Evolutionary conservation across 2,113 vertebrate species (phyloP), one percentile per base, ranked within the genome.

Genomic region (Morone chrysops): DNA sequence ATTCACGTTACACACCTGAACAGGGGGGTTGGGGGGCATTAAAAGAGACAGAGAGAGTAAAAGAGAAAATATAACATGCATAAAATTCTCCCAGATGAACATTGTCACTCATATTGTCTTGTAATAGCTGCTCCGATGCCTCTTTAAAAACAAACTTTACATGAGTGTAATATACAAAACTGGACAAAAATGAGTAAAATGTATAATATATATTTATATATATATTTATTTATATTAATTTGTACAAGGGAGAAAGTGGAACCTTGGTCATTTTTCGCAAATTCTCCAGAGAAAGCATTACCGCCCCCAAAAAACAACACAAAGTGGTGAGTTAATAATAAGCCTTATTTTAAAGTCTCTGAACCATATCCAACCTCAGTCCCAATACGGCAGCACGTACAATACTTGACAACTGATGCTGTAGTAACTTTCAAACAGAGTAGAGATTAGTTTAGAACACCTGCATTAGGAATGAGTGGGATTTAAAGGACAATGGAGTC

Each of bases 161-260:
- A 94, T 85, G 92, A 94, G 89, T 93, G 92, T 92, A 91, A 90
- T 89, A 94, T 93, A 95, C 92, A 95, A 94, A 95, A 95, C 83
- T 85, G 93, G 94, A 95, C 93, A 95, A 93, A 93, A 90, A 94
- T 92, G 89, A 92, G 94, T 94, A 93, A 94, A 95, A 93, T 95
- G 92, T 92, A 93, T 93, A 86, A 89, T 93, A 94, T 93, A 94
- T 91, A 91, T 88, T 61, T 87, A 84, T 86, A 88, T 87, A 87
- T 89, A 88, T 85, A 89, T 90, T 87, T 95, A 95, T 96, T 94
- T 96, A 95, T 96, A 96, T 96, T 95, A 94, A 95, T 94, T 95
- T 95, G 86, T 92, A 94, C 94, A 95, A 87, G 92, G 94, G 93
- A 93, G 92, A 92, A 94, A 95, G 95, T 94, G 95, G 95, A 96